Evolutionary conservation across 2,113 vertebrate genomes (phyloP).

Genomic region (Meriones unguiculatus): DNA sequence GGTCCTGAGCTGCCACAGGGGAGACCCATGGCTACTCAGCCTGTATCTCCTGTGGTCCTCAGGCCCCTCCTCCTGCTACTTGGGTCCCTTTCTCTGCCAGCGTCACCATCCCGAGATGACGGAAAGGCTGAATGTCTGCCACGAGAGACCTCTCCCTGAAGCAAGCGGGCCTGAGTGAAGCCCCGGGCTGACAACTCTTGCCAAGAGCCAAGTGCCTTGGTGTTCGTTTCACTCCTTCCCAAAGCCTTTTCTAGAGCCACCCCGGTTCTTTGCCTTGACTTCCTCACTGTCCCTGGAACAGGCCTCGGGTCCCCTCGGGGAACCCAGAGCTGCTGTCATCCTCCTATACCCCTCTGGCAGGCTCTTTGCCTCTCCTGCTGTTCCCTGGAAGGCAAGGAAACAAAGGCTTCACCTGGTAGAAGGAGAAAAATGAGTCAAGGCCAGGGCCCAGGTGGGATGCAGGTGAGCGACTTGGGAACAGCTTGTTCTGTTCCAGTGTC

Average conservation of each 20-base stretch:
- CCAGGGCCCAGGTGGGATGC: not conserved
- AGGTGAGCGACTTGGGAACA: fast-evolving
- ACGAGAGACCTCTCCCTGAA: not conserved
- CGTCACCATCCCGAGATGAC: fast-evolving
- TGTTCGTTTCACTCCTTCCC: not conserved
- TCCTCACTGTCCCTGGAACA: too few relatives aligned
- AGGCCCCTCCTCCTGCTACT: not conserved
- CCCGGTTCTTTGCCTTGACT: not conserved
- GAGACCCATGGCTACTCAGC: not conserved
- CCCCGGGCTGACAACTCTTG: not conserved
- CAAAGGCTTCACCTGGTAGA: too few relatives aligned
- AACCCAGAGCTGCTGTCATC: fast-evolving
- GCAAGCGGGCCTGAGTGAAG: fast-evolving
- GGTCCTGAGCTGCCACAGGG: not conserved
- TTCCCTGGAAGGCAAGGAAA: not conserved
- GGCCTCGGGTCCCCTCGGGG: not conserved
- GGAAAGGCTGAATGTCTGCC: not conserved
- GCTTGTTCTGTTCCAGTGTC: not conserved
- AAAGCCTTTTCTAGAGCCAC: too few relatives aligned
- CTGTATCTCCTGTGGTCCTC: fast-evolving
- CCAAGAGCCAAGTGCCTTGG: not conserved
- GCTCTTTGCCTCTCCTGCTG: fast-evolving
- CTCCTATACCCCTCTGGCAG: not conserved
- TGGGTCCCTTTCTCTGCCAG: not conserved
- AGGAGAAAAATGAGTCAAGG: fast-evolving